Conservation (phyloP, 2,888 invertebrate species). For the Ectropis crepuscularia region DNA sequence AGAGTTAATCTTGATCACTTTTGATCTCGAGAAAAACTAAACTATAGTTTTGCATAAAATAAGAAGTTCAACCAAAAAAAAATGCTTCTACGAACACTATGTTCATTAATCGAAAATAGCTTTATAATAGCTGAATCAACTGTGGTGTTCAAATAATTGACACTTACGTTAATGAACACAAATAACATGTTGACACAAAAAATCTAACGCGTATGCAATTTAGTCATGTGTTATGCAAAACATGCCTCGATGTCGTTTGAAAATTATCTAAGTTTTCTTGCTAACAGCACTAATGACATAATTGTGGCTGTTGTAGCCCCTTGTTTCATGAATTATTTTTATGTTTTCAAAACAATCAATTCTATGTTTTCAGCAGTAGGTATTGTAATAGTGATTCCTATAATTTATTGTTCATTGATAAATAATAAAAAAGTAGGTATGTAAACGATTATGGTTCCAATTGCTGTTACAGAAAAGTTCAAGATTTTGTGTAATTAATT, state of each 20-base stretch:
- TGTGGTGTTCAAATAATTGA: conserved; percentile 34
- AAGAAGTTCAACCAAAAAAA: too few relatives aligned
- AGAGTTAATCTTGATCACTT: neutral
- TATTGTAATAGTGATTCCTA: too few relatives aligned
- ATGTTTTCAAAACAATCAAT: neutral
- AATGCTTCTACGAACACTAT: neutral
- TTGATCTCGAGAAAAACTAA: neutral
- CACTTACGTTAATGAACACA: conserved; percentile 21
- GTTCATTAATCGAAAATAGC: conserved; percentile 7
- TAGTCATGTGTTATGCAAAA: conserved; percentile 30
- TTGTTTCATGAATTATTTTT: conserved; percentile 22
- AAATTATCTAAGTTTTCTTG: conserved; percentile 12
- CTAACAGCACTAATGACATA: conserved; percentile 24
- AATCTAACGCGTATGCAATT: conserved; percentile 33
- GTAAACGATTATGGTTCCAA: too few relatives aligned
- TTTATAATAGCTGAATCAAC: conserved; percentile 14
- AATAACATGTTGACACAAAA: conserved; percentile 37
- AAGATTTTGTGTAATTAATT: too few relatives aligned
- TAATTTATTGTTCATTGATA: too few relatives aligned
- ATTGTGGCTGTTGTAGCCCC: conserved; percentile 15
- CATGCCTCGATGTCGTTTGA: conserved; percentile 10
- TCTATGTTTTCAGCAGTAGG: neutral
- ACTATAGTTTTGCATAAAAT: neutral
- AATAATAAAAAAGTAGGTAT: too few relatives aligned
- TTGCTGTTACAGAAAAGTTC: too few relatives aligned